Conservation (phyloP, 2,888 invertebrate species). For the Trachelus stipa region DNA sequence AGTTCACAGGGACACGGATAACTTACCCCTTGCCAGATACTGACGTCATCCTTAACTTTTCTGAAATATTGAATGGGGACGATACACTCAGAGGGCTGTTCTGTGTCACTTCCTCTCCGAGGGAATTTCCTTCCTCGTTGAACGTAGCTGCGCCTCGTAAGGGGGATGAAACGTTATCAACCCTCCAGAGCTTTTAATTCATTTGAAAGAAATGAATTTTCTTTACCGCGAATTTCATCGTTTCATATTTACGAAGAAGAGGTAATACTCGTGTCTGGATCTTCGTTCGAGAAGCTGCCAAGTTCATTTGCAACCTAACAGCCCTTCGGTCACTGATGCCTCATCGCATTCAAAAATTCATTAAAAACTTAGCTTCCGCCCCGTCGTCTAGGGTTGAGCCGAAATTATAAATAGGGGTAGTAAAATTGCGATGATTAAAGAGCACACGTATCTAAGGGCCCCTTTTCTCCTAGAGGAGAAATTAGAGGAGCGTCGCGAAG, state of each 20-base stretch:
- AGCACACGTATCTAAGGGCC: background rate
- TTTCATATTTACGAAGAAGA: background rate
- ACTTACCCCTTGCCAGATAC: background rate
- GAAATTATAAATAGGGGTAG: background rate
- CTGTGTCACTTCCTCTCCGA: background rate
- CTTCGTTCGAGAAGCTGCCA: background rate
- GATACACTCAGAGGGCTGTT: background rate
- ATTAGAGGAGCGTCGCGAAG: background rate
- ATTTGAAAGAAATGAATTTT: background rate
- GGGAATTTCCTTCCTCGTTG: background rate
- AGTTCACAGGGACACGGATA: slow-evolving; percentile 17
- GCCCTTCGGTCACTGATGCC: background rate
- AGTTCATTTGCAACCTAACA: background rate
- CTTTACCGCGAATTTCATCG: background rate
- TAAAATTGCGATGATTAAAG: background rate
- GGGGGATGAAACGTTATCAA: background rate
- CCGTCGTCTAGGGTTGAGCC: background rate
- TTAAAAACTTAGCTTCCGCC: background rate
- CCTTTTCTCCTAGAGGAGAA: background rate
- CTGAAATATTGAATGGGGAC: background rate
- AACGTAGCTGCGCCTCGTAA: background rate
- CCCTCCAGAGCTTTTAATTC: background rate
- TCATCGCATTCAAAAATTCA: background rate
- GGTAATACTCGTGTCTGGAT: background rate
- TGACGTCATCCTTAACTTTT: slow-evolving; percentile 1